phyloP scores from a whole-genome alignment of 2,888 invertebrate genomes.

The Hemithea aestivaria region DNA sequence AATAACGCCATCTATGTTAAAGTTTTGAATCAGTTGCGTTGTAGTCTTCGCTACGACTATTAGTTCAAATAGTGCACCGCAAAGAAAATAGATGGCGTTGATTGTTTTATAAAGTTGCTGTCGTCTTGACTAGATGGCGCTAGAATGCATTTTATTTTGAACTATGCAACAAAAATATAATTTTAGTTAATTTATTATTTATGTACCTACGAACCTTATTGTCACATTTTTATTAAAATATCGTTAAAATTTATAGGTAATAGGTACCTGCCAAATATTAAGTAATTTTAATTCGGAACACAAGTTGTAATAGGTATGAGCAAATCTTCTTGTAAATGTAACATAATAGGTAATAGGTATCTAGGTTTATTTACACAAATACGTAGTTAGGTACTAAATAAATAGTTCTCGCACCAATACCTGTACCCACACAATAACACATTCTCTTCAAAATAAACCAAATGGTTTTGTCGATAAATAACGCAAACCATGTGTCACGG shows the following conservation, averaged over 20 bases:
- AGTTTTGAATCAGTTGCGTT: neutral
- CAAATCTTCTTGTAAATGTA: too few species aligned
- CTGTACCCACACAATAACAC: constrained; percentile 13
- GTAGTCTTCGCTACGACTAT: neutral
- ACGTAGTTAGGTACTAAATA: too few species aligned
- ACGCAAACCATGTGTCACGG: constrained; percentile 39
- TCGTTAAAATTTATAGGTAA: too few species aligned
- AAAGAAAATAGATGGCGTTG: neutral
- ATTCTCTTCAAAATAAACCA: constrained; percentile 27
- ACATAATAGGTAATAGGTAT: too few species aligned
- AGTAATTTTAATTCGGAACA: too few species aligned
- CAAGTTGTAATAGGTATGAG: too few species aligned
- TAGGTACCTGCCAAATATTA: too few species aligned
- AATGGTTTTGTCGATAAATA: constrained; percentile 35
- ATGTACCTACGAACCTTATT: too few species aligned
- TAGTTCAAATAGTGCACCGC: neutral
- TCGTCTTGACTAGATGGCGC: constrained; percentile 2
- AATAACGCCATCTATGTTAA: constrained; percentile 13
- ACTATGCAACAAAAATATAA: constrained; percentile 1
- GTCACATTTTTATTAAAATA: too few species aligned
- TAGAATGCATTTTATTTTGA: neutral
- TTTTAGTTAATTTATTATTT: too few species aligned
- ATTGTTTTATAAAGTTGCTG: neutral
- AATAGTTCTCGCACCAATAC: too few species aligned
- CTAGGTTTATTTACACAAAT: too few species aligned